Base-by-base conservation (phyloP, 1,140 invertebrate genomes). In the Neodiprion pinetum region DNA sequence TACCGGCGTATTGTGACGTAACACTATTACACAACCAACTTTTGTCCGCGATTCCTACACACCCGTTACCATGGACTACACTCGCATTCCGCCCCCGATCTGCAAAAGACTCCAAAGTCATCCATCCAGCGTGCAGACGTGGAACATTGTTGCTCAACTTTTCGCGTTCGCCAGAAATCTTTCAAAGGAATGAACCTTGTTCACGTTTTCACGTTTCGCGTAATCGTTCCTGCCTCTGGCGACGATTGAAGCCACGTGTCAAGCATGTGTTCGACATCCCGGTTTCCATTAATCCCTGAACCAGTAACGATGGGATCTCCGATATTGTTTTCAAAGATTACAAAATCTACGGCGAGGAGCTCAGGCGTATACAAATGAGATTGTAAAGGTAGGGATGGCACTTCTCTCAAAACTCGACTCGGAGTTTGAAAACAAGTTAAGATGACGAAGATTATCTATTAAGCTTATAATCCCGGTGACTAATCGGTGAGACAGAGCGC, bases 21-120 rank as follows among this genome's bases (percentile, higher is more conserved):
- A 78, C 80, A 61, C 84, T 80, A 86, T 86, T 85, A 86, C 84
- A 81, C 78, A 84, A 84, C 74, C 76, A 78, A 81, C 77, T 80
- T 84, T 82, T 84, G 76, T 83, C 74, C 76, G 73, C 53, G 11
- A 61, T 7, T 61, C 53, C 11, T 61, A 9, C 11, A 17, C 53
- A 12, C 11, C 11, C 53, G 8, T 61, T 12, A 61, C 53, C n/a
- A 17, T 0, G n/a, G 53, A 17, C 28, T 12, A 61, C 53, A 61
- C 53, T 61, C 9, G 53, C 28, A 40, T 61, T 61, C 53, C 11
- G n/a, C 28, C 28, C 28, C 53, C n/a, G 50, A 17, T 61, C 53
- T 61, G 53, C 11, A 61, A 61, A 61, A 17, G 53, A 61, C 11
- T 61, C 7, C 53, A 61, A 9, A 61, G 53, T 61, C 53, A 17